Evolutionary conservation across 1,140 invertebrate genomes (phyloP).

Genomic region (Philotrypesis tridentata): DNA sequence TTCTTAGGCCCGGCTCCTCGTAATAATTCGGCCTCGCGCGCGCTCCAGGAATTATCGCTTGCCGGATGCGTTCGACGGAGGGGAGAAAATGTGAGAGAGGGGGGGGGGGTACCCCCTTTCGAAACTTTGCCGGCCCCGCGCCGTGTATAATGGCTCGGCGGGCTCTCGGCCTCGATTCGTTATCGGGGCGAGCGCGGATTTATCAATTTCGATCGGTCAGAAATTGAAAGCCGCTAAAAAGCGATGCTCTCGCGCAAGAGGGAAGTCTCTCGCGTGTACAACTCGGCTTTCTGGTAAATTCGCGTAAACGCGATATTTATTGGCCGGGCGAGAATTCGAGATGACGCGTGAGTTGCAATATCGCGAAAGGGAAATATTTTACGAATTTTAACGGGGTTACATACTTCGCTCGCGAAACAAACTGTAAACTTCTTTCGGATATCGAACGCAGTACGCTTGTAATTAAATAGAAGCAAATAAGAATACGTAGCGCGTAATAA

Average conservation of each 20-base stretch:
- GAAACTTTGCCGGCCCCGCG: not conserved
- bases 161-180: not conserved
- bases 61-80: not conserved
- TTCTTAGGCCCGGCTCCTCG: not conserved
- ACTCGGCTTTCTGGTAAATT: not conserved
- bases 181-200: not conserved
- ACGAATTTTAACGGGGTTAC: no score
- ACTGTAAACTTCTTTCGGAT: no score
- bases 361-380: no score
- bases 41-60: not conserved
- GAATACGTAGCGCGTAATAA: no score
- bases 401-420: no score
- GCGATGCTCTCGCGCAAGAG: not conserved
- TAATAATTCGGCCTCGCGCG: not conserved
- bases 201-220: not conserved
- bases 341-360: no score
- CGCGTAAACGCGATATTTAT: not conserved
- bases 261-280: not conserved
- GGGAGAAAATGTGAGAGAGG: no score
- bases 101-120: not conserved
- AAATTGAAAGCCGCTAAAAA: not conserved
- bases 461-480: no score
- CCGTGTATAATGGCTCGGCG: not conserved
- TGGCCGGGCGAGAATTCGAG: no score
- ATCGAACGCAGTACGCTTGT: no score